phyloP scores from a whole-genome alignment of 1,140 invertebrate species.

The Potamilus streckersoni region DNA sequence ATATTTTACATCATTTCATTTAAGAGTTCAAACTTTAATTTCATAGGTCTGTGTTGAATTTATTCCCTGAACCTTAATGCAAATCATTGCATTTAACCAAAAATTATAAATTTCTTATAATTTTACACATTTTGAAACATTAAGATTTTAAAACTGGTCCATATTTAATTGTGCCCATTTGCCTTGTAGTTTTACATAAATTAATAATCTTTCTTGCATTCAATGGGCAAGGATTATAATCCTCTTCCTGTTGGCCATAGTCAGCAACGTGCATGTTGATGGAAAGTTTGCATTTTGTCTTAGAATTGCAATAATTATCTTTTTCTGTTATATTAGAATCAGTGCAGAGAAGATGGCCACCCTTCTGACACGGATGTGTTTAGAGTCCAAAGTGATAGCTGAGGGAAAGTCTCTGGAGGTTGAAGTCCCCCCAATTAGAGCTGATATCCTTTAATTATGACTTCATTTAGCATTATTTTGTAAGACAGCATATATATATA shows the following conservation, averaged over 20 bases:
- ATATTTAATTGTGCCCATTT: neutral
- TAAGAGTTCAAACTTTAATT: too few species aligned
- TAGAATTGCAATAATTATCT: neutral
- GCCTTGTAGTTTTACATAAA: neutral
- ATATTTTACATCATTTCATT: too few species aligned
- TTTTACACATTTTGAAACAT: too few species aligned
- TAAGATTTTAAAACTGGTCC: neutral
- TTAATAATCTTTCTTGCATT: neutral
- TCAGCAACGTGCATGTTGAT: neutral
- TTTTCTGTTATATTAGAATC: conserved; percentile 71
- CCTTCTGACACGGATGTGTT: conserved; percentile 90
- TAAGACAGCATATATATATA: too few species aligned
- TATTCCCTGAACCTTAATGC: too few species aligned
- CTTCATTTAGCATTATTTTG: too few species aligned
- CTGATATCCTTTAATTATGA: conserved; percentile 57
- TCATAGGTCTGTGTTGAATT: too few species aligned
- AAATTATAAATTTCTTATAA: too few species aligned
- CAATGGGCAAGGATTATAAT: neutral
- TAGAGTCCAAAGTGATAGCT: conserved; percentile 73
- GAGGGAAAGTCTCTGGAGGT: conserved; percentile 63
- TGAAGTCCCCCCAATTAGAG: conserved; percentile 71
- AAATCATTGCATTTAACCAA: neutral
- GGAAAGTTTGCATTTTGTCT: neutral
- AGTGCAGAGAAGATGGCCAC: conserved; percentile 77
- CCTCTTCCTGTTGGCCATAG: neutral